phyloP scores from a whole-genome alignment of 1,140 invertebrate species.

The Meloidogyne floridensis region DNA sequence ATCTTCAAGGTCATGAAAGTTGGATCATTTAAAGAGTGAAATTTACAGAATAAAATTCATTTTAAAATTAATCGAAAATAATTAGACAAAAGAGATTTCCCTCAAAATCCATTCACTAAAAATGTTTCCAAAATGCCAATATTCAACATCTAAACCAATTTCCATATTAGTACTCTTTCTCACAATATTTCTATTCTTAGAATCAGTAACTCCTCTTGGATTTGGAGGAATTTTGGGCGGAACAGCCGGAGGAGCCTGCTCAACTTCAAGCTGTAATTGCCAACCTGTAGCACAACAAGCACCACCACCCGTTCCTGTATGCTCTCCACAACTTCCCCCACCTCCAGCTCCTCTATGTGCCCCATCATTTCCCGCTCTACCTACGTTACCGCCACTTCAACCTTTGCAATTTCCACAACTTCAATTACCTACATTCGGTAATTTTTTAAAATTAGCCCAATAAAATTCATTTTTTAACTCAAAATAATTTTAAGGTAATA shows the following conservation, averaged over 20 bases:
- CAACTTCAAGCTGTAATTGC: slow-evolving; percentile 1
- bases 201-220: not conserved
- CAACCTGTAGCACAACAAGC: not conserved
- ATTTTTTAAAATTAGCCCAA: not conserved
- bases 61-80: not conserved
- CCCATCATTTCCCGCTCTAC: not conserved
- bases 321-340: not conserved
- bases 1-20: not conserved
- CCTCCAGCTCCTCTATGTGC: not conserved
- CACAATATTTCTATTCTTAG: not conserved
- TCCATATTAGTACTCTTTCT: not conserved
- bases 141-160: not conserved
- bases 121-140: not conserved
- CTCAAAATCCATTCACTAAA: not conserved
- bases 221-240: not conserved
- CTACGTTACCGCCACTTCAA: not conserved
- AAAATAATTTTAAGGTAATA: not conserved
- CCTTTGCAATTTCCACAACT: not conserved
- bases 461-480: no score
- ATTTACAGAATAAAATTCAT: not conserved
- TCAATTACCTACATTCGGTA: slow-evolving; percentile 4
- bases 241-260: not conserved
- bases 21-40: slow-evolving; percentile 2
- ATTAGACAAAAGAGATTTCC: no score
- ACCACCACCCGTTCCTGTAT: not conserved